Conservation (phyloP, 1,140 invertebrate species). For the Dendrolimus kikuchii region DNA sequence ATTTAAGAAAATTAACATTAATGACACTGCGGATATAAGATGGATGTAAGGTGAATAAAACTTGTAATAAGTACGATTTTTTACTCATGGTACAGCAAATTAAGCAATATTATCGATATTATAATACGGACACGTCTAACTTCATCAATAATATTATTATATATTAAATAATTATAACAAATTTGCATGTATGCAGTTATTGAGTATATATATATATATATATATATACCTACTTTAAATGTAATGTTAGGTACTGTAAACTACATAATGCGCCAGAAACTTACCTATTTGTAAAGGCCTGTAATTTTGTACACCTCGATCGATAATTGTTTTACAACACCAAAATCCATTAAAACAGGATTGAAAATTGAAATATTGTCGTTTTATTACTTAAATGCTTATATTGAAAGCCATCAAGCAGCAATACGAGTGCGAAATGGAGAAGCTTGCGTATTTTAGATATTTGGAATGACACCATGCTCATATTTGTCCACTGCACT, state of each 20-base stretch:
- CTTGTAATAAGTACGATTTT: slow-evolving; percentile 41
- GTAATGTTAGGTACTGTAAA: slow-evolving; percentile 31
- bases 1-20: too few species aligned
- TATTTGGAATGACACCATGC: too few species aligned
- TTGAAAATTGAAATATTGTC: slow-evolving; percentile 39
- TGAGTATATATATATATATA: too few species aligned
- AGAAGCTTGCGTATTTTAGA: not conserved
- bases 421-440: not conserved
- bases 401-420: not conserved
- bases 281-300: slow-evolving; percentile 55
- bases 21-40: too few species aligned
- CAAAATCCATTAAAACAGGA: slow-evolving; percentile 63
- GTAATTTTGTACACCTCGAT: slow-evolving; percentile 67
- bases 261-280: slow-evolving; percentile 44
- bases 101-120: slow-evolving; percentile 51
- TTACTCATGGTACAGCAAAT: slow-evolving; percentile 42
- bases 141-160: too few species aligned
- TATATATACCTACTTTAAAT: too few species aligned
- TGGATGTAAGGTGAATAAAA: too few species aligned
- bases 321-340: slow-evolving; percentile 63
- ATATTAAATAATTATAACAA: too few species aligned
- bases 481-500: too few species aligned
- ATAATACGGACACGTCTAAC: slow-evolving; percentile 31
- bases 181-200: too few species aligned
- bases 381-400: slow-evolving; percentile 37